Base-by-base conservation (phyloP, 23 tunicate genomes). In the Trididemnum clinides region DNA sequence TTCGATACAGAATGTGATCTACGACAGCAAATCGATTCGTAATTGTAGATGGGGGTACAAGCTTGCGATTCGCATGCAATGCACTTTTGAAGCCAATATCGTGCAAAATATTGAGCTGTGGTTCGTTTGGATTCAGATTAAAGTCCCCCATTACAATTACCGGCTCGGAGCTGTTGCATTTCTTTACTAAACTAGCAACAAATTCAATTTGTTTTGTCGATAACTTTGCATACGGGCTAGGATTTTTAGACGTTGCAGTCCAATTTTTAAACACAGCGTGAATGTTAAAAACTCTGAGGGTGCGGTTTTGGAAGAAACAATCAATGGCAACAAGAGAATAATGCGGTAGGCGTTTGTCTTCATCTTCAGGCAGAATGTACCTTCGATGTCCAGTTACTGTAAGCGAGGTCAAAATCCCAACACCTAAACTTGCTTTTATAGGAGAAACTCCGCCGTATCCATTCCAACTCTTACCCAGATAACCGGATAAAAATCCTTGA, bases 241-340 rank as follows among this genome's bases (percentile, higher is more conserved):
- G 77, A 20, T 66, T 73, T 28, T 57, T 34, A 25, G 58, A 29
- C 3, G 33, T 72, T 22, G 82, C 77, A 0, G 93, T 88, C 98
- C 98, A 93, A 80, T 88, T 88, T 80, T 93, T 93, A 54, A 57
- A 93, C 29, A 88, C 98, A 1, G 87, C 92, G 64, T 93, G 98
- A 28, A 88, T 30, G 33, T 74, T 88, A 65, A 89, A 84, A 18
- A 93, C 54, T 37, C 80, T 82, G 1, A 93, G 34, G 27, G 54
- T 65, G 1, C 28, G 10, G 76, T 50, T 64, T 2, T 12, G 6
- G 22, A 64, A 20, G 0, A 23, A 35, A 15, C 54, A 34, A 49
- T 25, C 35, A 12, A 50, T 64, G 44, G 73, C 62, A 21, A 85
- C 44, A 6, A 57, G 28, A 18, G 85, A 25, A 50, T 91, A 86